Conservation (phyloP, 2,113 vertebrate genomes). For the Callospermophilus lateralis region DNA sequence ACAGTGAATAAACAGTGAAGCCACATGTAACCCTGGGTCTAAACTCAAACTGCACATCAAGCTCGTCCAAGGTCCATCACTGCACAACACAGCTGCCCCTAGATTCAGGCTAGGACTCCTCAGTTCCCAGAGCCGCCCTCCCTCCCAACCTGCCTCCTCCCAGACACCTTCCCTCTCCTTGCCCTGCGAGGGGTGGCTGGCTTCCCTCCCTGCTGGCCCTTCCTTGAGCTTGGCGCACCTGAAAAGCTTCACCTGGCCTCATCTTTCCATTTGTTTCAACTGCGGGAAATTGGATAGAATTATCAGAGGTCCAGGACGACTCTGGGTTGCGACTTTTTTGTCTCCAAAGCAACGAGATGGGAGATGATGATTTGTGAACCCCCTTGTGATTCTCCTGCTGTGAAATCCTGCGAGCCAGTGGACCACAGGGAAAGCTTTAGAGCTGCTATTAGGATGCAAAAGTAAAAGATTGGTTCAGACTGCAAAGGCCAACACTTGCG, state of each 20-base stretch:
- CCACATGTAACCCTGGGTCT: neutral
- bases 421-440: neutral
- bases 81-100: neutral
- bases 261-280: neutral
- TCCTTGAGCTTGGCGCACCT: neutral
- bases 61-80: neutral
- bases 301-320: neutral
- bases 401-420: neutral
- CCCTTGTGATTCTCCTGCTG: neutral
- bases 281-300: neutral
- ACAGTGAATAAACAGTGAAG: neutral
- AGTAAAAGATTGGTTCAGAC: constrained; percentile 33
- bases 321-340: neutral
- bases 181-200: too few relatives aligned
- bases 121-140: neutral
- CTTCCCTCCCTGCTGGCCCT: neutral
- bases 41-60: neutral
- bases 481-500: constrained; percentile 49
- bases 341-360: constrained; percentile 33
- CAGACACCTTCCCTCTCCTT: neutral
- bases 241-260: neutral
- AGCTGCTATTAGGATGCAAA: constrained; percentile 50
- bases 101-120: rapidly evolving
- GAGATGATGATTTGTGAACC: neutral
- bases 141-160: neutral